Conservation (phyloP, 1,140 invertebrate genomes). For the Hylyphantes graminicola region DNA sequence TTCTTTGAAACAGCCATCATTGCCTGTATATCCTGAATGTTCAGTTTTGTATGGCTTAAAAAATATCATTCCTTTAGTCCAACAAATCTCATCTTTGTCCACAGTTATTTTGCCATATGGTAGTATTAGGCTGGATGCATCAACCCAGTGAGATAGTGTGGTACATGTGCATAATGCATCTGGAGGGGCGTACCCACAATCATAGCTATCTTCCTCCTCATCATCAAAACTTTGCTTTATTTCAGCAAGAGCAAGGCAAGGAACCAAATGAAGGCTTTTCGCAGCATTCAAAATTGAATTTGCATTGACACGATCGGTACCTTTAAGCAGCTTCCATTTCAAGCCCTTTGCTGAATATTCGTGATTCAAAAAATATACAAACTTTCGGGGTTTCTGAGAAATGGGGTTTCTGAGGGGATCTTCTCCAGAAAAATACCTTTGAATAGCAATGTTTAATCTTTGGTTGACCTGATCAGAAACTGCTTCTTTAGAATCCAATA, state of each 20-base stretch:
- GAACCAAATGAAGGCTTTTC: background rate
- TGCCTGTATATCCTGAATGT: background rate
- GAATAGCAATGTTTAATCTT: background rate
- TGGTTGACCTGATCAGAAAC: background rate
- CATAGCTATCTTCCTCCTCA: too few relatives aligned
- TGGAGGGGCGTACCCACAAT: too few relatives aligned
- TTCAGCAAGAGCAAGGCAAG: background rate
- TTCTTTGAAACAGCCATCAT: background rate
- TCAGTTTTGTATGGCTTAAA: background rate
- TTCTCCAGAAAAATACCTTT: background rate
- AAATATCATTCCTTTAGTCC: background rate
- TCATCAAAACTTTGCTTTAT: background rate
- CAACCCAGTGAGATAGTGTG: background rate
- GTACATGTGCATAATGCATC: background rate
- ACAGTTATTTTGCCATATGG: background rate
- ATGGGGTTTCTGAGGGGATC: too few relatives aligned
- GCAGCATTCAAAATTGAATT: background rate
- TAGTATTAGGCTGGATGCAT: background rate
- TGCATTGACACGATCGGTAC: background rate
- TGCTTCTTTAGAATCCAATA: background rate
- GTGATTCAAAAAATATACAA: constrained; percentile 3
- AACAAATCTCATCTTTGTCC: background rate
- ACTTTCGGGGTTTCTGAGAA: background rate
- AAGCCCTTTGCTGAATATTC: background rate
- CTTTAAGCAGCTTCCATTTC: constrained; percentile 7